Conservation (phyloP, 1,140 invertebrate genomes). For the Ceratitis capitata region DNA sequence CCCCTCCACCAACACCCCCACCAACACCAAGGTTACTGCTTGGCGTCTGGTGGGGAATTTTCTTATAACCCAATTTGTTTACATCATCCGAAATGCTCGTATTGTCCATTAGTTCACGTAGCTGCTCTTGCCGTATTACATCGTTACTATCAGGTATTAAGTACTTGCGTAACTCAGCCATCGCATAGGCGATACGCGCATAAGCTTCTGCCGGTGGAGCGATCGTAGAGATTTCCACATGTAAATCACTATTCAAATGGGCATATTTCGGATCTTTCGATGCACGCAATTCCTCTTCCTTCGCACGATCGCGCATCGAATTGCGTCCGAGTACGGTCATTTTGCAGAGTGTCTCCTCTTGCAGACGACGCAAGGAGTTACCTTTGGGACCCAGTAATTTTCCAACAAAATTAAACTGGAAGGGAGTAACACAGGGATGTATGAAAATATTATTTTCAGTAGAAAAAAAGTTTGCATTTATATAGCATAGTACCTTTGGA, state of each 20-base stretch:
- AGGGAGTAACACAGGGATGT: no score
- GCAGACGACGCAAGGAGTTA: slow-evolving; percentile 85
- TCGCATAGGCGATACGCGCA: slow-evolving; percentile 82
- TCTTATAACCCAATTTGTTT: slow-evolving; percentile 51
- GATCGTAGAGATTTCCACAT: slow-evolving; percentile 86
- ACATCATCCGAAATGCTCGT: slow-evolving; percentile 59
- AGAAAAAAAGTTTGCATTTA: no score
- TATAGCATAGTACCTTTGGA: slow-evolving; percentile 74
- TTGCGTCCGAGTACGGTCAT: slow-evolving; percentile 90
- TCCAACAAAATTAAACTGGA: slow-evolving; percentile 91
- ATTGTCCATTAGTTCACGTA: slow-evolving; percentile 62
- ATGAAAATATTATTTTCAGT: no score
- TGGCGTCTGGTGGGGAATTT: slow-evolving; percentile 44
- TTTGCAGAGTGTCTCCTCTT: slow-evolving; percentile 91
- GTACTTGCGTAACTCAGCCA: slow-evolving; percentile 81
- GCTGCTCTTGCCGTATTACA: slow-evolving; percentile 60
- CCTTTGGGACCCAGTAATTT: slow-evolving; percentile 93
- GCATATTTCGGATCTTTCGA: slow-evolving; percentile 87
- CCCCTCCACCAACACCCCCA: background rate
- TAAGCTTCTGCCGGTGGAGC: slow-evolving; percentile 88
- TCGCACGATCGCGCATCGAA: slow-evolving; percentile 87
- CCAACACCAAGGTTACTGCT: background rate
- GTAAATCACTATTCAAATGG: slow-evolving; percentile 87
- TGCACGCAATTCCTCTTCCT: slow-evolving; percentile 86
- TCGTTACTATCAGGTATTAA: slow-evolving; percentile 74